phyloP scores from a whole-genome alignment of 2,113 vertebrate species.

The Sphyrna mokarran region DNA sequence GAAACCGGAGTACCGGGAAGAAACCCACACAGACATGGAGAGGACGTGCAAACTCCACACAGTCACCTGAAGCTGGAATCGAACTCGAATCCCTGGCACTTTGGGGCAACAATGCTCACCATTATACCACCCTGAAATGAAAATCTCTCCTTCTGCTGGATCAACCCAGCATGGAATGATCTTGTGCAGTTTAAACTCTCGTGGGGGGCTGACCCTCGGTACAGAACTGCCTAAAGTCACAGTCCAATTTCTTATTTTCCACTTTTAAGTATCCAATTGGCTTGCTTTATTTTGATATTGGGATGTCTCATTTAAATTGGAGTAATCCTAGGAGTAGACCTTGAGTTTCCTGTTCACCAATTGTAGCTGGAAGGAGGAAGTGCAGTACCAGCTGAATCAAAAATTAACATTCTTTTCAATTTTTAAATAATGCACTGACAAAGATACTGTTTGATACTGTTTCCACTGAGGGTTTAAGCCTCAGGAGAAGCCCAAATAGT shows the following conservation, averaged over 20 bases:
- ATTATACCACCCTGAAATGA: background rate
- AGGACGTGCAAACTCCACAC: no score
- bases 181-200: background rate
- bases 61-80: no score
- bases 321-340: background rate
- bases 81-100: no score
- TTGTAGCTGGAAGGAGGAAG: constrained; percentile 19
- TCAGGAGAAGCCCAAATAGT: background rate
- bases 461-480: background rate
- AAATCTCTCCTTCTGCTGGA: background rate
- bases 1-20: no score
- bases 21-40: no score
- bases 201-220: background rate
- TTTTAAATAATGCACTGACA: background rate
- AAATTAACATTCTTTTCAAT: background rate
- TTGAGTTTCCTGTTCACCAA: background rate
- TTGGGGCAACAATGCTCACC: no score
- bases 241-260: background rate
- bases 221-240: background rate
- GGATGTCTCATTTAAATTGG: background rate
- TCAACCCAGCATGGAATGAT: background rate
- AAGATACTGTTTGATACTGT: constrained; percentile 5
- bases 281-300: background rate
- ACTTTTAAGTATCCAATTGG: background rate
- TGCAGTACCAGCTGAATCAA: background rate